Evolutionary conservation across 2,797 vertebrate genomes (phyloP).

Genomic region (Pantherophis vulpinus): DNA sequence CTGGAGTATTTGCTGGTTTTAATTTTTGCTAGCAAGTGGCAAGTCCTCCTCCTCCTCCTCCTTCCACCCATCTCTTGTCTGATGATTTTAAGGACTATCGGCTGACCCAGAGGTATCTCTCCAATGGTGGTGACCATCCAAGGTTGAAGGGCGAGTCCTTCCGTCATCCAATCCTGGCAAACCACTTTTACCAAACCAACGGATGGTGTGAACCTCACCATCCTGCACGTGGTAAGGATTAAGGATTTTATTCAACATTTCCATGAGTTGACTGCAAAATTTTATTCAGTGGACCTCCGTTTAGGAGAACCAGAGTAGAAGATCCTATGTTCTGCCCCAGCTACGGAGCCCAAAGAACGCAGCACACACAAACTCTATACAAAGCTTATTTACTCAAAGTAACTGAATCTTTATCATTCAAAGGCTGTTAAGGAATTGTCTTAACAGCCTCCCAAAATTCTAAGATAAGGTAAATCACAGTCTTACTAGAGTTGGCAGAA

Average conservation of each 20-base stretch:
- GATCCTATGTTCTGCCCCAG: no score
- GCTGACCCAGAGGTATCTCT: background rate
- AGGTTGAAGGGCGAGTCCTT: background rate
- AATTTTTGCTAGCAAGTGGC: background rate
- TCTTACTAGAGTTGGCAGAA: no score
- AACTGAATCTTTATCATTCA: no score
- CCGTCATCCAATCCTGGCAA: background rate
- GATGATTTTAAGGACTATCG: conserved; percentile 52
- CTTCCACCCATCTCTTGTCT: conserved; percentile 51
- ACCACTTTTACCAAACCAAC: background rate
- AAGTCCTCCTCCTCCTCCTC: background rate
- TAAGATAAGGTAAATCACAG: no score
- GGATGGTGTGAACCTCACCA: background rate
- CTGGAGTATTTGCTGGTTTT: background rate
- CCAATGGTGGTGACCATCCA: background rate
- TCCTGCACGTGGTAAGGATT: conserved; percentile 46
- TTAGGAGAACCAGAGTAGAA: background rate
- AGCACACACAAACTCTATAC: no score
- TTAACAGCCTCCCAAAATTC: no score
- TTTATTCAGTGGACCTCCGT: conserved; percentile 35
- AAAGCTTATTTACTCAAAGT: no score
- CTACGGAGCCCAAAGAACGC: no score
- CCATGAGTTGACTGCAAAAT: conserved; percentile 37
- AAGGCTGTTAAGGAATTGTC: no score
- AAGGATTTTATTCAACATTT: conserved; percentile 52